A percentile compares a stretch with the other conserved stretches of the same genome.
Conservation (phyloP, 2,113 vertebrate genomes). For the Lathamus discolor region DNA sequence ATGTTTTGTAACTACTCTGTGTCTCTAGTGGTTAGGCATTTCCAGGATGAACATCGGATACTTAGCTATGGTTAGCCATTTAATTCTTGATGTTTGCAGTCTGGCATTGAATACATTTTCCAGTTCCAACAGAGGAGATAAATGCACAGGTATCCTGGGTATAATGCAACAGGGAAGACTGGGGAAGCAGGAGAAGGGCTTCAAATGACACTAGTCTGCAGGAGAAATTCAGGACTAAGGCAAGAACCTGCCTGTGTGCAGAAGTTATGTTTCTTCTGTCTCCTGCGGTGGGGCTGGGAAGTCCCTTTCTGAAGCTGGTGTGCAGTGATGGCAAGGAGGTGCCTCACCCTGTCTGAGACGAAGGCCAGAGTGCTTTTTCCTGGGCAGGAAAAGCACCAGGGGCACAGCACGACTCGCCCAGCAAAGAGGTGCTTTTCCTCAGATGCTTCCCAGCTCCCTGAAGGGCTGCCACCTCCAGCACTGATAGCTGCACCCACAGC, state of each 20-base stretch:
- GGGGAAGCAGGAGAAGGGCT: not conserved
- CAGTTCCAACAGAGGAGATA: not conserved
- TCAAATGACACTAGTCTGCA: not conserved
- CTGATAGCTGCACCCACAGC: not conserved
- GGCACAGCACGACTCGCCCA: not conserved
- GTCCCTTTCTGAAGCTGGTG: not conserved
- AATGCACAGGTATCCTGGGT: not conserved
- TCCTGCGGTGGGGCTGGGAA: not conserved
- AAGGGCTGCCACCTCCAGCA: not conserved
- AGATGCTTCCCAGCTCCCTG: not conserved
- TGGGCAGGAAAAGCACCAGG: not conserved
- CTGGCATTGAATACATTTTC: not conserved
- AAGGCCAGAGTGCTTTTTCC: not conserved
- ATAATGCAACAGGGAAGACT: not conserved
- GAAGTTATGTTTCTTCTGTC: not conserved
- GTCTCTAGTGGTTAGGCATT: not conserved
- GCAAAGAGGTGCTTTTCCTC: not conserved
- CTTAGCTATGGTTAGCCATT: not conserved
- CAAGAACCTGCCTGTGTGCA: accelerated
- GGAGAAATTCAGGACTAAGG: not conserved
- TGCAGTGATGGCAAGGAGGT: not conserved
- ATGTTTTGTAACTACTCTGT: not conserved
- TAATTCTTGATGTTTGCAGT: not conserved
- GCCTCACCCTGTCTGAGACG: accelerated
- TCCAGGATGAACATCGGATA: not conserved